Base-by-base conservation (phyloP, 2,888 invertebrate genomes). In the Oxytorus armatus region DNA sequence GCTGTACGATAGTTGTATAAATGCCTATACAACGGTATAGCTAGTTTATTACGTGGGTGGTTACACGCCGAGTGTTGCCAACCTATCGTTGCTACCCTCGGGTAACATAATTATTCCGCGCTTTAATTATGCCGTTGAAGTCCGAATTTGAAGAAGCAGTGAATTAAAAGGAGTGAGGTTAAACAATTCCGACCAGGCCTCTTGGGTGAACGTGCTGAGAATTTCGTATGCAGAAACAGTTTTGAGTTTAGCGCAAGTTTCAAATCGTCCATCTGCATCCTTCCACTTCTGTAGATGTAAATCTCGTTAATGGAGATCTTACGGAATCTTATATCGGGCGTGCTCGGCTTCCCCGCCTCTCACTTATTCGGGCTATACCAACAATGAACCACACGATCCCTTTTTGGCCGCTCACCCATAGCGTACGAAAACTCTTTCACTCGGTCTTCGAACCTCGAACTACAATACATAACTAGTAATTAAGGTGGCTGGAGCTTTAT, bases 391-490 rank as follows among this genome's bases (percentile, higher is more conserved):
- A 55, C 55, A 55, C 72, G 47, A 57, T 74, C 63, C 21, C 42
- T 74, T 65, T 78, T 61, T 11, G 14, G 3, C 29, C 63, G 63
- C 68, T 74, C 68, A 53, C 23, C 65, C 25, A 51, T 51, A 42
- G 23, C 61, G 39, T 23, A 65, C 44, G 33, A 36, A 53, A 68
- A 55, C 39, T 59, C 59, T 21, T n/a, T 69, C 59, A 29, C 29
- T 66, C 44, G 33, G 33, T 44, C 51, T 44, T 33, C 36, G 4
- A 51, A 42, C 81, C 57, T 53, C 61, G 57, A 36, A 61, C 61
- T 47, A 10, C 18, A 36, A 7, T 42, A 53, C 73, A 69, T 72
- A 83, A 81, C 77, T 51, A 70, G 75, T 81, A 83, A 83, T 84
- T 83, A 81, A 55, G 57, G 55, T 70, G 36, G 44, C 33, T 53